Evolutionary conservation across 2,797 vertebrate genomes (phyloP).

Genomic region (Gymnopithys bicolor): DNA sequence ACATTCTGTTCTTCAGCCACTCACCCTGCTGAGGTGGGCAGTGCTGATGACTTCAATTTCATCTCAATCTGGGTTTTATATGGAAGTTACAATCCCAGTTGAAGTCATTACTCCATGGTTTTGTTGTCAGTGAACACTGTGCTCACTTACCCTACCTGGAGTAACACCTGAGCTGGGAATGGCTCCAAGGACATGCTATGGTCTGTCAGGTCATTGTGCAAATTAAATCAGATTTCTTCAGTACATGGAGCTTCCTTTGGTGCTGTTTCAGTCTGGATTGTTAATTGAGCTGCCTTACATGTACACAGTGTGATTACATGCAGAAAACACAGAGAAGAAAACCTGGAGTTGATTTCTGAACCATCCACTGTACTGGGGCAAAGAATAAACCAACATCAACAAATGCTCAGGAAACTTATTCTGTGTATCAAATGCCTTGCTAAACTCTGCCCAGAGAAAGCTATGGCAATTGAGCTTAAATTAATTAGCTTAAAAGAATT

Average conservation of each 20-base stretch:
- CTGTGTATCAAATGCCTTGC: not conserved
- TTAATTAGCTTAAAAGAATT: not conserved
- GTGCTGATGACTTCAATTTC: not conserved
- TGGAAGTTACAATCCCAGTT: not conserved
- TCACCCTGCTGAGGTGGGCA: not conserved
- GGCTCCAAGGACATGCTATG: constrained; percentile 35
- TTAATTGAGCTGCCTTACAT: constrained; percentile 13
- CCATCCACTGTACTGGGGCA: not conserved
- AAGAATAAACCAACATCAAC: not conserved
- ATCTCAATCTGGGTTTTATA: not conserved
- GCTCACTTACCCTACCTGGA: not conserved
- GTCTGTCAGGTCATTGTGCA: constrained; percentile 59
- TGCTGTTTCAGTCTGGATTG: not conserved
- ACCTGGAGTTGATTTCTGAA: not conserved
- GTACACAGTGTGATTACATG: not conserved
- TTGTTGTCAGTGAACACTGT: not conserved
- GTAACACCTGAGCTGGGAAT: not conserved
- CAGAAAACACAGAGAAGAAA: not conserved
- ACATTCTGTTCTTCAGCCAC: not conserved
- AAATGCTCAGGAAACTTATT: not conserved
- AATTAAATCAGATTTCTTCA: constrained; percentile 49
- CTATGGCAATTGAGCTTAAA: not conserved
- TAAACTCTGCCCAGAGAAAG: not conserved
- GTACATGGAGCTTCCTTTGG: not conserved
- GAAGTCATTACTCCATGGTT: not conserved